Percentiles rank a stretch among this genome's conserved stretches.
Conservation (phyloP, 1,140 invertebrate genomes). For the Magallana angulata region DNA sequence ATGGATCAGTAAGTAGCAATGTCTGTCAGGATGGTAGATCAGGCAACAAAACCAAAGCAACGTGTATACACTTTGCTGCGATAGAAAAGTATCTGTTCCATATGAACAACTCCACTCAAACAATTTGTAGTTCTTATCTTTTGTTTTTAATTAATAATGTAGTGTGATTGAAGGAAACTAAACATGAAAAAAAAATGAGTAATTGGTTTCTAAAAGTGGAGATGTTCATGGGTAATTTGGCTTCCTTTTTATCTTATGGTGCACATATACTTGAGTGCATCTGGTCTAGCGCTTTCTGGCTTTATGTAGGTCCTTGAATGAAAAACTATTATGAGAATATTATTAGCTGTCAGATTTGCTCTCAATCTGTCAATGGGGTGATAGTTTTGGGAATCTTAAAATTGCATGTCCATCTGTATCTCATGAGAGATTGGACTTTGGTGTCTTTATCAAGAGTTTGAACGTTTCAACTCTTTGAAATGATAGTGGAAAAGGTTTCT, state of each 20-base stretch:
- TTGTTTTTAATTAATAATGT: too few relatives aligned
- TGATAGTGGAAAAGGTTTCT: too few relatives aligned
- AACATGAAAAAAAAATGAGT: not conserved
- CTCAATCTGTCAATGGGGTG: not conserved
- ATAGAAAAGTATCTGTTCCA: not conserved
- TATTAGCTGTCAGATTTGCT: not conserved
- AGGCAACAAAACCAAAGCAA: not conserved
- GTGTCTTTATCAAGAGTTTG: not conserved
- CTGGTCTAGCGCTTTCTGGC: slow-evolving; percentile 22
- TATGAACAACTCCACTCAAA: slow-evolving; percentile 18
- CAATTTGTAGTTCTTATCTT: too few relatives aligned
- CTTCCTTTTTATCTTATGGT: not conserved
- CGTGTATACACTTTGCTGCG: slow-evolving; percentile 1
- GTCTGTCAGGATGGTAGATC: not conserved
- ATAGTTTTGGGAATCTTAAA: not conserved
- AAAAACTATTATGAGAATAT: not conserved
- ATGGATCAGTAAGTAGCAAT: slow-evolving; percentile 25
- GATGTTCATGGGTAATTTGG: not conserved
- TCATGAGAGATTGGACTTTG: not conserved
- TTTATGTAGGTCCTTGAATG: not conserved
- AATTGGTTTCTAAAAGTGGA: not conserved
- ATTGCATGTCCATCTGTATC: too few relatives aligned
- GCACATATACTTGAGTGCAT: not conserved
- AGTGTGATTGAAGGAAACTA: too few relatives aligned
- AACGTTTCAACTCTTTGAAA: too few relatives aligned